These are phyloP conservation scores for Knipowitschia caucasica DNA, from an alignment of 2,797 vertebrate genomes.

Conservation along the genomic window DNA sequence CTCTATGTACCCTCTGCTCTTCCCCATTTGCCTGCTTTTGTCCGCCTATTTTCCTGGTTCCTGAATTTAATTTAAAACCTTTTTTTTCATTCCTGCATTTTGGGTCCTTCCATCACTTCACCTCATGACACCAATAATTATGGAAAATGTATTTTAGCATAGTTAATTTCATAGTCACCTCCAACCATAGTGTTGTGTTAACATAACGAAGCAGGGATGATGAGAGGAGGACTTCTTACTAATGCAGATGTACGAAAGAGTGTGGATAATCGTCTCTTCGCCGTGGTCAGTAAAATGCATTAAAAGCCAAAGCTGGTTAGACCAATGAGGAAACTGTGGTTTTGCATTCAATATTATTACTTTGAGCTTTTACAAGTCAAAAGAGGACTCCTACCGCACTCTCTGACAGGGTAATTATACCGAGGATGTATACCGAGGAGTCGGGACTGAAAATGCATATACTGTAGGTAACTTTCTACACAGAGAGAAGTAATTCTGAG, in stretches of 20 bases:
- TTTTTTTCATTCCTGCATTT: no score
- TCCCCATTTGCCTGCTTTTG: no score
- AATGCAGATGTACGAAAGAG: not conserved
- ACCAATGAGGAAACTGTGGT: conserved; percentile 2
- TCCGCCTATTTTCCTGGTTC: no score
- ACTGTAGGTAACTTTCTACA: conserved; percentile 2
- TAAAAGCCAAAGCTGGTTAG: conserved; percentile 3
- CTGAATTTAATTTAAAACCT: no score
- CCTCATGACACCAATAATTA: no score
- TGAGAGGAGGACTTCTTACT: not conserved
- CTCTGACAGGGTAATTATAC: not conserved
- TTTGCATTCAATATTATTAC: conserved; percentile 2
- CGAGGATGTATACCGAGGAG: not conserved
- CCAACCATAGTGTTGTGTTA: no score
- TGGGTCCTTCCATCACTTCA: no score
- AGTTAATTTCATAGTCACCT: no score
- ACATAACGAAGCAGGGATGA: no score
- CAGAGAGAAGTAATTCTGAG: conserved; percentile 1
- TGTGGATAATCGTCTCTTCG: not conserved
- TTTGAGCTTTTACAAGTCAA: conserved; percentile 4
- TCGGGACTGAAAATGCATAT: not conserved
- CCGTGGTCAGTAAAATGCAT: not conserved
- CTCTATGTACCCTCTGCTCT: no score
- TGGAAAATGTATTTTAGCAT: no score
- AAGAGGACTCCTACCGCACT: conserved; percentile 1